A percentile compares a stretch with the other conserved stretches of the same genome.
Evolutionary conservation across 1,140 invertebrate genomes (phyloP).

Genomic region (Drosophila santomea): DNA sequence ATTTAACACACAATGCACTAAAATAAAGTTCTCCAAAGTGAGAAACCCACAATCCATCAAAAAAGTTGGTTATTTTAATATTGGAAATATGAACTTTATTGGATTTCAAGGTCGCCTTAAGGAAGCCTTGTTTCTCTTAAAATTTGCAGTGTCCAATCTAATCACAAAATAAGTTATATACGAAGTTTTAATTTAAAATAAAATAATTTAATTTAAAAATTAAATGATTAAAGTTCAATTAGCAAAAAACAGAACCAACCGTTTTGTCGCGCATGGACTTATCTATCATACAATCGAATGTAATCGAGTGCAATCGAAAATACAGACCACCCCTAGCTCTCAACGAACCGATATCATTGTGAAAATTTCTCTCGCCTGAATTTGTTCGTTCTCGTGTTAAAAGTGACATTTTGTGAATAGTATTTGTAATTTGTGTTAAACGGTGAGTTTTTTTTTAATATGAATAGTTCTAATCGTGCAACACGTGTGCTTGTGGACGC

Average conservation of each 20-base stretch:
- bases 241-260: no score
- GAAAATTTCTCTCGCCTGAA: constrained; percentile 4
- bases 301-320: neutral
- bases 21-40: constrained; percentile 12
- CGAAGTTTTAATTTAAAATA: no score
- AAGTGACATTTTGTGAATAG: neutral
- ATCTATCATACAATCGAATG: neutral
- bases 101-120: no score
- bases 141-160: no score
- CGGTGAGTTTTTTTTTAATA: constrained; percentile 3
- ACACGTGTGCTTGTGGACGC: neutral
- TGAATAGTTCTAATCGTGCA: neutral
- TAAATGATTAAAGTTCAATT: no score
- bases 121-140: no score
- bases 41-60: neutral
- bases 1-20: constrained; percentile 24
- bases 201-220: neutral
- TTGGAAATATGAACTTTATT: no score
- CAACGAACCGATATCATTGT: neutral
- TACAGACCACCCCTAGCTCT: neutral
- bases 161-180: no score
- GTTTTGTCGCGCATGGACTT: neutral
- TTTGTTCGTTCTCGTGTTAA: neutral
- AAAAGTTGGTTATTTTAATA: no score
- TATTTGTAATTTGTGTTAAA: neutral